A percentile compares a stretch with the other conserved stretches of the same genome.
phyloP scores from a whole-genome alignment of 2,797 vertebrate species.

The Propithecus perrieri region DNA sequence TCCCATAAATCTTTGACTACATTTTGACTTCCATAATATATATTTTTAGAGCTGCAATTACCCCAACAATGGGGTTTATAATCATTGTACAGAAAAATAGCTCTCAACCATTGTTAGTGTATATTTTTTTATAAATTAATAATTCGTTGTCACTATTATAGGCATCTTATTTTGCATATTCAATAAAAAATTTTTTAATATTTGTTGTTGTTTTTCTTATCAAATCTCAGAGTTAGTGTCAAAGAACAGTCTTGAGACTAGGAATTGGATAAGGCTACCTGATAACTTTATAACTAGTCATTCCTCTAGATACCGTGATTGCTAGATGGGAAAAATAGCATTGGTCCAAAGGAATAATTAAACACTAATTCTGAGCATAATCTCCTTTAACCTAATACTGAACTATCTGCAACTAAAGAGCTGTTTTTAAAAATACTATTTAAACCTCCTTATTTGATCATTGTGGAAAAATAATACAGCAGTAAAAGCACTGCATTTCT shows the following conservation, averaged over 20 bases:
- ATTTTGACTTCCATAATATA: constrained; percentile 5
- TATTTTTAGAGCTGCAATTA: background rate
- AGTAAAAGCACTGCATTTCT: background rate
- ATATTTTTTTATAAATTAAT: constrained; percentile 2
- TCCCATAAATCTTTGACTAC: background rate
- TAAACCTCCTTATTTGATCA: constrained; percentile 6
- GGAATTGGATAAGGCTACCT: background rate
- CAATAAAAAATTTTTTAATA: background rate
- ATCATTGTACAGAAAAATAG: background rate
- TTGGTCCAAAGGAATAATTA: background rate
- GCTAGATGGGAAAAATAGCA: background rate
- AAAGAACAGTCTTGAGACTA: background rate
- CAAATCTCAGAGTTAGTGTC: constrained; percentile 6
- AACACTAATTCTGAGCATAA: background rate
- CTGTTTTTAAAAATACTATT: background rate
- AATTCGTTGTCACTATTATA: background rate
- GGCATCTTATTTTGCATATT: background rate
- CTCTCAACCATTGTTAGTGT: background rate
- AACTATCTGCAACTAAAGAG: background rate
- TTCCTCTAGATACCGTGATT: background rate
- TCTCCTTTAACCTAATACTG: background rate
- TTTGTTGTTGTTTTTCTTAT: background rate
- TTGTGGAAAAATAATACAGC: background rate
- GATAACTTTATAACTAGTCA: background rate
- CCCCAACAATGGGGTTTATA: background rate